Conservation (phyloP, 2,113 vertebrate species). For the Anguilla rostrata region DNA sequence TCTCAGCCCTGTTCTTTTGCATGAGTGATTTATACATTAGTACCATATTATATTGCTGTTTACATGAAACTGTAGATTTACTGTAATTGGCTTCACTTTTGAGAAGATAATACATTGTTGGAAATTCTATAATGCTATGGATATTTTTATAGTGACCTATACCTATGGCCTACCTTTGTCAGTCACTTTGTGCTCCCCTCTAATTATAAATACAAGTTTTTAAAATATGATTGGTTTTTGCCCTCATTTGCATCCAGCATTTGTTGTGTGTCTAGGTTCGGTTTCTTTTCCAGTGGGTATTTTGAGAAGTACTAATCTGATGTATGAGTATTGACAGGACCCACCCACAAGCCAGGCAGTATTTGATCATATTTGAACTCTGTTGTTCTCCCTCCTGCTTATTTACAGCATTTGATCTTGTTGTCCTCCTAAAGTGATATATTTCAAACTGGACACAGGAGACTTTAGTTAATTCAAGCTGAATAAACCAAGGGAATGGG, state of each 20-base stretch:
- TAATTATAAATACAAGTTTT: not conserved
- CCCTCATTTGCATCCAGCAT: not conserved
- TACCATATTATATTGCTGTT: not conserved
- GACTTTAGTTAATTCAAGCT: constrained; percentile 61
- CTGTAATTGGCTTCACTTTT: not conserved
- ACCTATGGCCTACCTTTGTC: too few species aligned
- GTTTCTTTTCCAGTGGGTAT: not conserved
- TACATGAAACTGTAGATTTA: not conserved
- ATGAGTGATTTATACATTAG: not conserved
- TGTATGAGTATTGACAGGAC: not conserved
- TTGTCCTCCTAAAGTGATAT: constrained; percentile 43
- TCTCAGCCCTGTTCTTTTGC: not conserved
- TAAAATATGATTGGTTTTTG: not conserved
- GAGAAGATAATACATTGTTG: not conserved
- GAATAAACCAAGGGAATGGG: constrained; percentile 55
- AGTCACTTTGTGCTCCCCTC: not conserved
- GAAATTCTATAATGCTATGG: not conserved
- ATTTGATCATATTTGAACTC: not conserved
- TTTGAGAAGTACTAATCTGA: not conserved
- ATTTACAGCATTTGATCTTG: constrained; percentile 32
- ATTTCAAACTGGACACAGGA: constrained; percentile 41
- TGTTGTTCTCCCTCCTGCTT: not conserved
- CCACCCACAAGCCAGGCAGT: not conserved
- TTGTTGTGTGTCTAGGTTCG: not conserved
- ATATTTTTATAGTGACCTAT: not conserved